Percentiles rank a stretch among this genome's conserved stretches.
Evolutionary conservation across 2,797 vertebrate species (phyloP).

Genomic region (Vireo griseus): DNA sequence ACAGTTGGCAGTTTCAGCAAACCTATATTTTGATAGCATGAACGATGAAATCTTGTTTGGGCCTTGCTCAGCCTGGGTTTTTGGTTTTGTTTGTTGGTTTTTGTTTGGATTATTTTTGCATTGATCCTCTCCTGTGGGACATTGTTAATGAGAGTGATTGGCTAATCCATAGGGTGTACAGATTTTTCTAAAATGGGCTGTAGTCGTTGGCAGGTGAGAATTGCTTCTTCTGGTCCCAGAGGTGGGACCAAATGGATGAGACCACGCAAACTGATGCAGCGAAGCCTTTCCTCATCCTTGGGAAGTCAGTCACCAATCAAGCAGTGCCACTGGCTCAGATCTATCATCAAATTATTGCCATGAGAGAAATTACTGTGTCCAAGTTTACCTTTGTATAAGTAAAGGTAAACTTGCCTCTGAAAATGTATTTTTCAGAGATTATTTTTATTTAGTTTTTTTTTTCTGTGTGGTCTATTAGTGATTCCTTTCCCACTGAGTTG

Average conservation of each 20-base stretch:
- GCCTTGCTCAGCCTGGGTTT: neutral
- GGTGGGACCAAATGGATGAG: neutral
- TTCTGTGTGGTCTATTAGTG: neutral
- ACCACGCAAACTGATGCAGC: rapidly evolving
- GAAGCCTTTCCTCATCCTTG: neutral
- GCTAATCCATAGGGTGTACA: neutral
- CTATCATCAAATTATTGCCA: neutral
- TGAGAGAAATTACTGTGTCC: neutral
- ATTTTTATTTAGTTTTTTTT: neutral
- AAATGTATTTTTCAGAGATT: neutral
- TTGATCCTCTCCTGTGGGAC: neutral
- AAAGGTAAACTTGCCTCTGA: neutral
- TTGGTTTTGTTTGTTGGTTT: neutral
- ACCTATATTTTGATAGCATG: neutral
- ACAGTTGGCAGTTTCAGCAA: neutral
- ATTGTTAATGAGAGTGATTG: neutral
- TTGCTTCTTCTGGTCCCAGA: neutral
- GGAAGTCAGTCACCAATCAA: neutral
- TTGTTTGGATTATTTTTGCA: neutral
- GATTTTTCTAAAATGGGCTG: neutral
- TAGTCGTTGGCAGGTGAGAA: neutral
- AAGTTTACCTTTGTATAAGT: neutral
- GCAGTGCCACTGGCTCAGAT: neutral
- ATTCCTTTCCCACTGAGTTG: neutral
- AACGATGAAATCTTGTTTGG: neutral